A percentile compares a stretch with the other conserved stretches of the same genome.
Conservation (phyloP, 2,888 invertebrate genomes). For the Sisyra nigra region DNA sequence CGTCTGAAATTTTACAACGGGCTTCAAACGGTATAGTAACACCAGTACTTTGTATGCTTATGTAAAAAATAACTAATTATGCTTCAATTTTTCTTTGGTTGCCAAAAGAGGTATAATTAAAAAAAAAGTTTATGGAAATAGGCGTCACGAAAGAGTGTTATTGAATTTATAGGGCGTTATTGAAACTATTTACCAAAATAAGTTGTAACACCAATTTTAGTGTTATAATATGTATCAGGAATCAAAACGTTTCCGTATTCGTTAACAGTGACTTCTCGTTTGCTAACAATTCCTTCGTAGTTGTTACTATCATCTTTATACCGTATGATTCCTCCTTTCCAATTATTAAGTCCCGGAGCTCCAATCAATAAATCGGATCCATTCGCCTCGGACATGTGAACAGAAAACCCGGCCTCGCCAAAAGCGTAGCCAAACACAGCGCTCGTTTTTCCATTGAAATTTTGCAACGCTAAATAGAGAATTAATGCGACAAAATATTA, state of each 20-base stretch:
- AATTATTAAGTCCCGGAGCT: conserved; percentile 36
- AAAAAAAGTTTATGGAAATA: no score
- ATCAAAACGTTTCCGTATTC: not conserved
- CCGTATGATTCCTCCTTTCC: conserved; percentile 27
- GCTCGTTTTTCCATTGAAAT: conserved; percentile 1
- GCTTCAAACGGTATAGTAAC: no score
- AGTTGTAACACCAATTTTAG: conserved; percentile 25
- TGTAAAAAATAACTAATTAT: no score
- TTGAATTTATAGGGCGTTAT: no score
- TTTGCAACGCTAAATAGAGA: not conserved
- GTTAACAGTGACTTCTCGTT: not conserved
- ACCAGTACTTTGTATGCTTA: no score
- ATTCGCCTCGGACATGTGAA: conserved; percentile 18
- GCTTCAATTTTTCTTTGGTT: no score
- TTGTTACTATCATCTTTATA: conserved; percentile 1
- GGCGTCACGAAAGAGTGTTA: no score
- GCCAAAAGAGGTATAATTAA: no score
- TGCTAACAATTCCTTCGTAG: not conserved
- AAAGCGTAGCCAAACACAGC: conserved; percentile 26
- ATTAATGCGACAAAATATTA: not conserved
- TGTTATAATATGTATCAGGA: conserved; percentile 1
- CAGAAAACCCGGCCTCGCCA: conserved; percentile 30
- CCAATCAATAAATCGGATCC: conserved; percentile 30
- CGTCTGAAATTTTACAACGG: no score
- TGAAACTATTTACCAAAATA: conserved; percentile 30